A percentile compares a stretch with the other conserved stretches of the same genome.
These are phyloP conservation scores for Huso huso DNA, from an alignment of 2,797 vertebrate genomes.

Conservation along the genomic window DNA sequence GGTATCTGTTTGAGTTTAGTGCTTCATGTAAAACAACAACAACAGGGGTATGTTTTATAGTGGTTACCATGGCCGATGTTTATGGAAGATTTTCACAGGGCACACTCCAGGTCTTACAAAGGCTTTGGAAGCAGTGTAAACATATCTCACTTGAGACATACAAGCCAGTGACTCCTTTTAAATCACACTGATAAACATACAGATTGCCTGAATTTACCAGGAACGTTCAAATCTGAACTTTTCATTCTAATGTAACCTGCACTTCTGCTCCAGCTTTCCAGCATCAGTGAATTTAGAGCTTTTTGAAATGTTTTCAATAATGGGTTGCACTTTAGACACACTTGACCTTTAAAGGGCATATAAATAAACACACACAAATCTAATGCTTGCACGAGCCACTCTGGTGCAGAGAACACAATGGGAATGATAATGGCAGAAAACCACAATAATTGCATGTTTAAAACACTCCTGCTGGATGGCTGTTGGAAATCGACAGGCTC, in stretches of 20 bases:
- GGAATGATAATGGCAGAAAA: slow-evolving; percentile 1
- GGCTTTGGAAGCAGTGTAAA: neutral
- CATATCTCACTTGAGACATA: too few species aligned
- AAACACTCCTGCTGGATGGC: too few species aligned
- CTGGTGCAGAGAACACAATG: neutral
- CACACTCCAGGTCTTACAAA: neutral
- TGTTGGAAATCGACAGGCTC: too few species aligned
- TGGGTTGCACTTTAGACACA: slow-evolving; percentile 19
- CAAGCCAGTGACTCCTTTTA: neutral
- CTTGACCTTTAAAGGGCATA: slow-evolving; percentile 28
- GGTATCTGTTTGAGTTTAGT: too few species aligned
- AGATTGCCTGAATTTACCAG: slow-evolving; percentile 9
- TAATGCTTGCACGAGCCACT: slow-evolving; percentile 12
- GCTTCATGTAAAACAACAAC: too few species aligned
- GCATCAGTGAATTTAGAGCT: slow-evolving; percentile 1
- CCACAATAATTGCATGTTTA: slow-evolving; percentile 9
- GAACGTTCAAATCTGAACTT: slow-evolving; percentile 4
- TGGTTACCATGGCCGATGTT: too few species aligned
- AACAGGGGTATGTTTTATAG: too few species aligned
- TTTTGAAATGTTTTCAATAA: slow-evolving; percentile 16
- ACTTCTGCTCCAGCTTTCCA: slow-evolving; percentile 6
- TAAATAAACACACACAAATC: slow-evolving; percentile 25
- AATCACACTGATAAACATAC: slow-evolving; percentile 17
- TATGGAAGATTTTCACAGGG: too few species aligned
- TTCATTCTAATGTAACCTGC: slow-evolving; percentile 9